Evolutionary conservation across 2,113 vertebrate genomes (phyloP), one percentile per base, ranked within the genome.

Genomic region (Naja naja): DNA sequence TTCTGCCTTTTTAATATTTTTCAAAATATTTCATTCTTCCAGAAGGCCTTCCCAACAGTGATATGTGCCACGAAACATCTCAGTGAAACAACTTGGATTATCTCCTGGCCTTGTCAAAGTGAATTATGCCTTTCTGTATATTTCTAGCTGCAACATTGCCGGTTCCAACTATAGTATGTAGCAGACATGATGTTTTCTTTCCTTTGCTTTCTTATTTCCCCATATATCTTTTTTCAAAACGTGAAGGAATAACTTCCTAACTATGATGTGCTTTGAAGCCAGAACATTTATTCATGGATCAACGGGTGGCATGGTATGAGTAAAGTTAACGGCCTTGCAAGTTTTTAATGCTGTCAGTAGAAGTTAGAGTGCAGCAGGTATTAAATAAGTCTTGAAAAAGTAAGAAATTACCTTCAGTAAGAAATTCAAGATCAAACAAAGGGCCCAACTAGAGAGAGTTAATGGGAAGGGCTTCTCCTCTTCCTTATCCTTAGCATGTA

Each of bases 221-320:
- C 39, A 22, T 7, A 12, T 34, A 23, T 56, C 45, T 43, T 25
- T 18, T 95, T 93, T 94, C 94, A 92, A 94, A 94, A 96, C 91
- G 93, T 89, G 90, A 94, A 91, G 95, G 95, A 93, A 94, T 81
- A 93, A 91, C 58, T 94, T 94, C 94, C 85, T 93, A 95, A 90
- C 94, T 91, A 92, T 39, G 91, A 93, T 94, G 95, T 95, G 96
- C 97, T 96, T 97, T 94, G 96, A 91, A 97, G 96, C 95, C 94
- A 94, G 95, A 96, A 95, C 96, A 95, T 96, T 96, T 96, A 96
- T 97, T 96, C 96, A 96, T 92, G 95, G 96, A 97, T 96, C 97
- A 96, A 96, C 95, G 96, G 95, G 95, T 96, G 96, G 95, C 94
- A 86, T 91, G 93, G 95, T 95, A 95, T 89, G 94, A 96, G 95